These are phyloP conservation scores for Melanotaenia maccullochi DNA, from an alignment of 2,797 vertebrate genomes.

Conservation along the genomic window DNA sequence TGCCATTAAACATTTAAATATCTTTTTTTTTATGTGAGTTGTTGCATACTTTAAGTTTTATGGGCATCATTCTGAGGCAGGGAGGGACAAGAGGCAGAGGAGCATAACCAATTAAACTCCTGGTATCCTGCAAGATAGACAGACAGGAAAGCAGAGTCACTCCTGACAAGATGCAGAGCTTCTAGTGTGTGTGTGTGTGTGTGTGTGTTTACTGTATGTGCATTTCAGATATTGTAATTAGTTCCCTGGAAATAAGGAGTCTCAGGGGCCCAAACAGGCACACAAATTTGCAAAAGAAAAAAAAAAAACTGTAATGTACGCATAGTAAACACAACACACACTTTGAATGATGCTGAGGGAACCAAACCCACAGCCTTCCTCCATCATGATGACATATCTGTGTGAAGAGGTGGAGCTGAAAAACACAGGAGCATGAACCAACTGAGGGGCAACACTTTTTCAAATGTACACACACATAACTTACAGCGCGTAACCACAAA, in stretches of 20 bases:
- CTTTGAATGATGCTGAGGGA: slow-evolving; percentile 14
- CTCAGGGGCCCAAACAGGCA: slow-evolving; percentile 28
- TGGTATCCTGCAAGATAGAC: slow-evolving; percentile 42
- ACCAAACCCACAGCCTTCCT: slow-evolving; percentile 8
- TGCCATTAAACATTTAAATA: neutral
- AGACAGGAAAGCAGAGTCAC: slow-evolving; percentile 45
- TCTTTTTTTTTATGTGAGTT: neutral
- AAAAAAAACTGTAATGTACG: slow-evolving; percentile 12
- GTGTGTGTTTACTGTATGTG: slow-evolving; percentile 31
- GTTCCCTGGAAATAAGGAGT: slow-evolving; percentile 48
- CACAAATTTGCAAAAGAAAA: slow-evolving; percentile 16
- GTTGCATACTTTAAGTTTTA: neutral
- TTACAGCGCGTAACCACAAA: slow-evolving; percentile 35
- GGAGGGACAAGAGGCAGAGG: slow-evolving; percentile 20
- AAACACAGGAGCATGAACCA: slow-evolving; percentile 33
- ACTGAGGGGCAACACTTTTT: slow-evolving; percentile 13
- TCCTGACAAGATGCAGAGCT: slow-evolving; percentile 52
- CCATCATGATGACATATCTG: slow-evolving; percentile 34
- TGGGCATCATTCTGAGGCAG: slow-evolving; percentile 14
- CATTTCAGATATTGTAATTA: slow-evolving; percentile 69
- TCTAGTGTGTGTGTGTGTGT: slow-evolving; percentile 28
- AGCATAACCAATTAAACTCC: slow-evolving; percentile 61
- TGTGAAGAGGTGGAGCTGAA: slow-evolving; percentile 21
- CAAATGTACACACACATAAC: neutral
- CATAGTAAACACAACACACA: slow-evolving; percentile 19